These are phyloP conservation scores for Megaceryle maxima DNA, from an alignment of 2,113 vertebrate genomes.

Conservation along the genomic window DNA sequence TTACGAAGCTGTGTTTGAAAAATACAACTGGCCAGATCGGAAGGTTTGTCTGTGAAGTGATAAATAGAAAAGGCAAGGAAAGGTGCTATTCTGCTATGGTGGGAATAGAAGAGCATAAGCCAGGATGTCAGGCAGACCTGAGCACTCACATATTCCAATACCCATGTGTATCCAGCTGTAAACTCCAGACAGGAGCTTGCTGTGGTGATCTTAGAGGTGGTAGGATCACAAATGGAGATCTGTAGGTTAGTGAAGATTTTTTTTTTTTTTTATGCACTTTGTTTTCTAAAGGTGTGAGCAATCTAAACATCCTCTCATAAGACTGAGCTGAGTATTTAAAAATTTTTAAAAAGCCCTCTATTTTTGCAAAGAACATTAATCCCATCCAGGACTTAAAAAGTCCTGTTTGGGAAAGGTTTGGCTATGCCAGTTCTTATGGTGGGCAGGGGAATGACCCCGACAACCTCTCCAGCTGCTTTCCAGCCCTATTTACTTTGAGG, in stretches of 20 bases:
- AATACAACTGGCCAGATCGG: conserved; percentile 92
- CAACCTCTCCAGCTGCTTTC: background rate
- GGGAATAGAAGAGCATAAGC: background rate
- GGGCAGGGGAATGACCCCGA: background rate
- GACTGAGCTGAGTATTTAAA: background rate
- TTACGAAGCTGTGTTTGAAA: conserved; percentile 88
- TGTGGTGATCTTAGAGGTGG: accelerated
- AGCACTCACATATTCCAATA: background rate
- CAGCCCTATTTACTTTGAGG: background rate
- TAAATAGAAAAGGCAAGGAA: background rate
- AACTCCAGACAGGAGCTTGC: background rate
- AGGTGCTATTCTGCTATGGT: background rate
- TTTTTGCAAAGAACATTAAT: background rate
- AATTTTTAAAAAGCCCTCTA: background rate
- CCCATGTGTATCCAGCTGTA: accelerated
- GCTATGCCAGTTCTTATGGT: background rate
- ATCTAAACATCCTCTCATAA: background rate
- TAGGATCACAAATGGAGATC: background rate
- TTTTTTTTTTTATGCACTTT: background rate
- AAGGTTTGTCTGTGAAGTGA: conserved; percentile 75
- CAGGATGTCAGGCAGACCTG: background rate
- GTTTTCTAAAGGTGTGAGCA: background rate
- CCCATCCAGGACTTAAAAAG: background rate
- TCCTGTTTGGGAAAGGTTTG: background rate
- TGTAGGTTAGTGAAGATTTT: background rate